These are phyloP conservation scores for Fragum fragum DNA, from an alignment of 2,888 invertebrate species.

Conservation along the genomic window DNA sequence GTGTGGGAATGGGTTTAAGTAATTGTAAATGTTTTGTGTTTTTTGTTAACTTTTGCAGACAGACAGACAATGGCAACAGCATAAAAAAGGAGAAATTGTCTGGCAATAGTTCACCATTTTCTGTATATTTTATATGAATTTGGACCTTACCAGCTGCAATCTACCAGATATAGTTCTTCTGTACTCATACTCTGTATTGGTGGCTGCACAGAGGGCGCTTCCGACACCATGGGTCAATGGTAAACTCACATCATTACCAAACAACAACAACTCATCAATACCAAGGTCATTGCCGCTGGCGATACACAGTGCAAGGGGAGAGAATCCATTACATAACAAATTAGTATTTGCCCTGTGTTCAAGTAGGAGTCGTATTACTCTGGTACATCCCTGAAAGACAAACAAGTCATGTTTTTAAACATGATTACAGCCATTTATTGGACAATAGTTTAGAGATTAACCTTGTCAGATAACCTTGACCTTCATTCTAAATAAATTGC, in stretches of 20 bases:
- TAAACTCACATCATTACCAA: constrained; percentile 84
- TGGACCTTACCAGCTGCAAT: constrained; percentile 79
- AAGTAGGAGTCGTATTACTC: constrained; percentile 83
- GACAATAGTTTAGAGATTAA: no score
- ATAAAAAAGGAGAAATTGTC: no score
- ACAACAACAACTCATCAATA: constrained; percentile 83
- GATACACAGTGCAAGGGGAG: constrained; percentile 85
- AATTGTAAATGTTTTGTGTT: no score
- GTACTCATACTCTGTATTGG: constrained; percentile 85
- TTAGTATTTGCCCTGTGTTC: constrained; percentile 85
- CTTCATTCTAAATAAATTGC: no score
- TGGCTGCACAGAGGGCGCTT: constrained; percentile 86
- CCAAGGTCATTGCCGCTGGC: constrained; percentile 86
- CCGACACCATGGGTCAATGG: constrained; percentile 85
- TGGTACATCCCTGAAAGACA: constrained; percentile 79
- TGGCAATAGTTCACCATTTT: no score
- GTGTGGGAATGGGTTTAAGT: no score
- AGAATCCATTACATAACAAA: constrained; percentile 86
- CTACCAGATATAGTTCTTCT: constrained; percentile 79
- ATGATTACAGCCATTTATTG: no score
- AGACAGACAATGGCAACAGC: no score
- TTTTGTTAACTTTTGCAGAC: no score
- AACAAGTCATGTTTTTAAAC: no score
- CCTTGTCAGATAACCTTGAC: no score
- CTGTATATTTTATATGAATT: no score